Evolutionary conservation across 2,797 vertebrate species (phyloP), one percentile per base, ranked within the genome.

Genomic region (Mormyrops attenuatus): DNA sequence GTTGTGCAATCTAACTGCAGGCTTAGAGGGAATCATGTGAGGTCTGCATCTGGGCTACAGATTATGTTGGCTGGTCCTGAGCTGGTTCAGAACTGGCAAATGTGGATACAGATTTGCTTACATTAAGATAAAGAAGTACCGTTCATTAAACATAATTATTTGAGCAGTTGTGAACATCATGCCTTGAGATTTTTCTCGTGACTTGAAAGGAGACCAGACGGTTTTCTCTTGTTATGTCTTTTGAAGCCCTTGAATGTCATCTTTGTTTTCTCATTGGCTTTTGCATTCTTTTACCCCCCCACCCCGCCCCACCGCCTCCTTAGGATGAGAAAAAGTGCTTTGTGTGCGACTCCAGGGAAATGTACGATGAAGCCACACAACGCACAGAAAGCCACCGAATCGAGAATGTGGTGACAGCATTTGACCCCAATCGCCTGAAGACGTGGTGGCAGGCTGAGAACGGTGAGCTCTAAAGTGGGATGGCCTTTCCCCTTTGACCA

Each of bases 251-350:
- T 85, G 53, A 85, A 57, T 88, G 88, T 60, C 34, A 93, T 94
- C 57, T 85, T n/a, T 91, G 90, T 93, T 94, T 95, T 94, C 73
- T 88, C 85, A 73, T 89, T 92, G 88, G 92, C 91, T 88, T 91
- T 90, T 55, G 57, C 55, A 89, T 91, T 73, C 13, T 73, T 73
- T 17, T 38, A 17, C 66, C 30, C 53, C 86, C 7, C 47, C 57
- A 63, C 8, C n/a, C 57, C 53, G 13, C n/a, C 9, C 20, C 80
- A 30, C 49, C 41, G 52, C 86, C 89, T 63, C 17, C 30, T 90
- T 94, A 99, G 98, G 98, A 99, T 93, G 97, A 99, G 95, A 99
- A 99, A 95, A 99, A 99, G 92, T 99, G 98, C 94, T 99, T 99
- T 91, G 93, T 95, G 50, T 99, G 98, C 0, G 95, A 98, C 93